Evolutionary conservation across 1,140 invertebrate species (phyloP).

Genomic region (Amyelois transitella): DNA sequence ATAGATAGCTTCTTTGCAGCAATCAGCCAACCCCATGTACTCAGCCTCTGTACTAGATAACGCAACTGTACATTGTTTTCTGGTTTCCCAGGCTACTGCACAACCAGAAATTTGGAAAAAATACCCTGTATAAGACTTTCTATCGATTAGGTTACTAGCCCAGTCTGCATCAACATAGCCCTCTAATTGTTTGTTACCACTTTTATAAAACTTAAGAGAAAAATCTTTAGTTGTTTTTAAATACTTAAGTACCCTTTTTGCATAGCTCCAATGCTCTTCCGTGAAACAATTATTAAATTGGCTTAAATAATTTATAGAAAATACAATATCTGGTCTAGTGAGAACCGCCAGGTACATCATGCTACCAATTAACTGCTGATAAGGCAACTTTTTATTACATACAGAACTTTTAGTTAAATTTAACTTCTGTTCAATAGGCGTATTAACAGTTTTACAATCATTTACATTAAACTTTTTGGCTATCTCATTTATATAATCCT

Average conservation of each 20-base stretch:
- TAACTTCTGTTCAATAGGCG: no score
- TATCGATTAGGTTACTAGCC: neutral
- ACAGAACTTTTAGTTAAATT: no score
- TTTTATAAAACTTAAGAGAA: neutral
- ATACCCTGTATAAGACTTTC: neutral
- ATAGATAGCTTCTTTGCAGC: neutral
- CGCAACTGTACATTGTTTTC: no score
- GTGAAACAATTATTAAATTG: constrained; percentile 9
- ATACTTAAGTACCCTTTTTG: constrained; percentile 8
- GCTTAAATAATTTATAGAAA: constrained; percentile 5
- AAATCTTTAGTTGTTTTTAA: constrained; percentile 1
- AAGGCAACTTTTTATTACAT: no score
- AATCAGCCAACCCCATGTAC: neutral
- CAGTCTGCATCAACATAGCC: constrained; percentile 1
- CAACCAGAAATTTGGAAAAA: neutral
- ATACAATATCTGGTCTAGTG: constrained; percentile 6
- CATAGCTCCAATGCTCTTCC: constrained; percentile 6
- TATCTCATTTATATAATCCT: neutral
- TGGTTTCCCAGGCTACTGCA: neutral
- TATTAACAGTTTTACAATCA: no score
- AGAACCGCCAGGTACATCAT: no score
- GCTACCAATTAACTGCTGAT: no score
- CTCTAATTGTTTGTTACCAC: neutral
- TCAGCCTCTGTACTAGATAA: no score
- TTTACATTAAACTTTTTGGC: no score